phyloP scores from a whole-genome alignment of 2,888 invertebrate species.

The Coenonympha glycerion region DNA sequence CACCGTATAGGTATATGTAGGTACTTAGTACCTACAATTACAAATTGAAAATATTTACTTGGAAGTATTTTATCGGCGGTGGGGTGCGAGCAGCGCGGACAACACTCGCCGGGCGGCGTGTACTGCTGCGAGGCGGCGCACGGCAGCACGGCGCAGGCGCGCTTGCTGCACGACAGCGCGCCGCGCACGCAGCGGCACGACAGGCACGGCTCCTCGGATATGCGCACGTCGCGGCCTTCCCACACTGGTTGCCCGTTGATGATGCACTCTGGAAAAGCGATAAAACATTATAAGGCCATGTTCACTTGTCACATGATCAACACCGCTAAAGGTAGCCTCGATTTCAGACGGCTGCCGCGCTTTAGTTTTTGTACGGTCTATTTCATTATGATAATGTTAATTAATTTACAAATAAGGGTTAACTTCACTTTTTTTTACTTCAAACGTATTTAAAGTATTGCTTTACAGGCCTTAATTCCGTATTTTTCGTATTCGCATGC shows the following conservation, averaged over 20 bases:
- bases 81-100: conserved; percentile 73
- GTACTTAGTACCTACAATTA: too few relatives aligned
- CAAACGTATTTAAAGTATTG: too few relatives aligned
- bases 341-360: too few relatives aligned
- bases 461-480: too few relatives aligned
- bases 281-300: conserved; percentile 17
- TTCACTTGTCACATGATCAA: too few relatives aligned
- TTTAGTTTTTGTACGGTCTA: too few relatives aligned
- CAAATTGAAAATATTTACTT: conserved; percentile 44
- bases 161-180: conserved; percentile 85
- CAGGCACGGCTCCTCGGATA: conserved; percentile 89
- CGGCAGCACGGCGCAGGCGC: conserved; percentile 91
- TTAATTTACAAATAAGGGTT: too few relatives aligned
- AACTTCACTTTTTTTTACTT: too few relatives aligned
- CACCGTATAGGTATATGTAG: too few relatives aligned
- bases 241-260: conserved; percentile 89
- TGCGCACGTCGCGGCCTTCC: conserved; percentile 86
- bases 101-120: conserved; percentile 87
- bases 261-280: conserved; percentile 80
- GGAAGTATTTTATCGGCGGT: conserved; percentile 70
- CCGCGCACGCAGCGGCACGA: conserved; percentile 86
- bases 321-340: too few relatives aligned
- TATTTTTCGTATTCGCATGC: too few relatives aligned
- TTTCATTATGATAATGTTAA: too few relatives aligned
- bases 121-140: conserved; percentile 83